phyloP scores from a whole-genome alignment of 1,140 invertebrate genomes.

The Euglossa dilemma region DNA sequence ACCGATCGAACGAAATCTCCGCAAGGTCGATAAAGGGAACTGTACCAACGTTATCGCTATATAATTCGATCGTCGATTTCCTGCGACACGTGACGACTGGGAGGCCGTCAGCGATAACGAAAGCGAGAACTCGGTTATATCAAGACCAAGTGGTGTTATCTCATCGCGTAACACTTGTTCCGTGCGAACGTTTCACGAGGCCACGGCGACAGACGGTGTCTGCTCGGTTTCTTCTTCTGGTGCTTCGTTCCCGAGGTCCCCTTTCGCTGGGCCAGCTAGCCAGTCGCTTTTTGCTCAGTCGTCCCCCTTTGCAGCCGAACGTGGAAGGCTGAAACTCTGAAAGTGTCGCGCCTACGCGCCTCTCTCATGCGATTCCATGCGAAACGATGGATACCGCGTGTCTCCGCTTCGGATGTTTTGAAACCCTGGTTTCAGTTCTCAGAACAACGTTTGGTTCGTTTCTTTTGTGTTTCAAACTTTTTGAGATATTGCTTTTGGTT shows the following conservation, averaged over 20 bases:
- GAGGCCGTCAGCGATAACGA: slow-evolving; percentile 21
- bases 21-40: neutral
- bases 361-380: neutral
- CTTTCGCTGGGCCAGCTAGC: slow-evolving; percentile 5
- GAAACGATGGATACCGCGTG: slow-evolving; percentile 10
- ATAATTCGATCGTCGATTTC: neutral
- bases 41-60: neutral
- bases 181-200: slow-evolving; percentile 39
- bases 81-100: neutral
- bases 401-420: neutral
- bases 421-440: too few relatives aligned
- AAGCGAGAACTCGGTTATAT: slow-evolving; percentile 32
- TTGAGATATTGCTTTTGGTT: too few relatives aligned
- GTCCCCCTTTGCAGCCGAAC: slow-evolving; percentile 30
- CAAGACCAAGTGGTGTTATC: slow-evolving; percentile 19
- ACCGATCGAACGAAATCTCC: neutral
- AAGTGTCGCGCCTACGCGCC: slow-evolving; percentile 37
- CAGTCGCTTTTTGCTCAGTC: slow-evolving; percentile 22
- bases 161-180: slow-evolving; percentile 58
- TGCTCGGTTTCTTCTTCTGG: slow-evolving; percentile 34
- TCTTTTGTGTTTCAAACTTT: too few relatives aligned
- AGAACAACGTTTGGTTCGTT: too few relatives aligned
- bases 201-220: neutral
- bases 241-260: neutral
- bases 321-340: neutral